A percentile compares a stretch with the other conserved stretches of the same genome.
Evolutionary conservation across 2,113 vertebrate species (phyloP).

Genomic region (Ranitomeya variabilis): DNA sequence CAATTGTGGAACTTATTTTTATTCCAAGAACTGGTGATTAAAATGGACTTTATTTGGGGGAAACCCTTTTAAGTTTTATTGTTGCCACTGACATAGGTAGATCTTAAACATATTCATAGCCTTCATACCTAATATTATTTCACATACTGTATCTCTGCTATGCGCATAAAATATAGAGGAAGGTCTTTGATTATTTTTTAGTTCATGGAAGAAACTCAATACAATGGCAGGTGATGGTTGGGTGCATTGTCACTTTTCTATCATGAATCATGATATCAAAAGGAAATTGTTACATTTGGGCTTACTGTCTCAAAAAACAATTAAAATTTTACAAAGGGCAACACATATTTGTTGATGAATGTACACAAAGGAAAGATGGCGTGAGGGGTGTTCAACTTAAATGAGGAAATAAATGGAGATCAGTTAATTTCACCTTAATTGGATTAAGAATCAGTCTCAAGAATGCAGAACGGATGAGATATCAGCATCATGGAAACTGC

Average conservation of each 20-base stretch:
- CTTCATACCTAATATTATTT: no score
- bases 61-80: no score
- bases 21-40: no score
- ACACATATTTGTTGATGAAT: background rate
- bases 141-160: no score
- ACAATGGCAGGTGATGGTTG: background rate
- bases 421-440: constrained; percentile 75
- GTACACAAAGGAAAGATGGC: no score
- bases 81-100: no score
- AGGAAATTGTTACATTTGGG: background rate
- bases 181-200: background rate
- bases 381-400: background rate
- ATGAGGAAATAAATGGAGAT: constrained; percentile 57
- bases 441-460: constrained; percentile 70
- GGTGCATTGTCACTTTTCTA: no score
- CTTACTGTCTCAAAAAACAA: background rate
- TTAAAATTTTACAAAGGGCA: background rate
- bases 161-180: no score
- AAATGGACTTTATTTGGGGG: no score
- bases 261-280: background rate
- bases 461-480: constrained; percentile 66
- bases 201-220: background rate
- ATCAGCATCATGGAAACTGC: constrained; percentile 69
- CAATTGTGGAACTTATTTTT: no score
- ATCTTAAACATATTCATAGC: no score